Conservation (phyloP, 2,113 vertebrate genomes). For the Struthidea cinerea region DNA sequence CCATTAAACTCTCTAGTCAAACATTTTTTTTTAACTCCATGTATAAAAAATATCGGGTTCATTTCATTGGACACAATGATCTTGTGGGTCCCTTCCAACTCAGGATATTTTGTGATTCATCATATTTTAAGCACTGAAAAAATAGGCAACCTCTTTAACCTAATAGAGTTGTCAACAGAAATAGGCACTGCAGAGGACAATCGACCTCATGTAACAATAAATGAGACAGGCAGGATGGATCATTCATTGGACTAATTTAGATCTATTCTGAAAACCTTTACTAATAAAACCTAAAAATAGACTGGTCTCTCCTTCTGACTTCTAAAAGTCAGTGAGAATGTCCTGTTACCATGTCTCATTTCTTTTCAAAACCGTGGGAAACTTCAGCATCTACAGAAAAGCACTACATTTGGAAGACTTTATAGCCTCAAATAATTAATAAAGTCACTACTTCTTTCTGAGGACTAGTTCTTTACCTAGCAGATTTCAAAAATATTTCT, state of each 20-base stretch:
- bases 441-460: neutral
- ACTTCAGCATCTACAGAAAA: neutral
- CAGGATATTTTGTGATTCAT: neutral
- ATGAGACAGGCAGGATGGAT: neutral
- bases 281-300: neutral
- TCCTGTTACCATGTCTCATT: neutral
- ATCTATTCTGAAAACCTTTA: neutral
- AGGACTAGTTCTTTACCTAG: neutral
- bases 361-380: neutral
- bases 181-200: neutral
- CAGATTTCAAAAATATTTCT: neutral
- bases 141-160: neutral
- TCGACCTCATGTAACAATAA: neutral
- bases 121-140: neutral
- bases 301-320: neutral
- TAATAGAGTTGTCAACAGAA: neutral
- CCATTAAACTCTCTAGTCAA: neutral
- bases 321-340: neutral
- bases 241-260: neutral
- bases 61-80: fast-evolving
- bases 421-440: neutral
- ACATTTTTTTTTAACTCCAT: neutral
- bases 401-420: neutral
- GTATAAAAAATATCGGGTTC: neutral
- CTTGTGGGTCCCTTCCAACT: neutral